Conservation (phyloP, 2,888 invertebrate species). For the Clistopyga incitator region DNA sequence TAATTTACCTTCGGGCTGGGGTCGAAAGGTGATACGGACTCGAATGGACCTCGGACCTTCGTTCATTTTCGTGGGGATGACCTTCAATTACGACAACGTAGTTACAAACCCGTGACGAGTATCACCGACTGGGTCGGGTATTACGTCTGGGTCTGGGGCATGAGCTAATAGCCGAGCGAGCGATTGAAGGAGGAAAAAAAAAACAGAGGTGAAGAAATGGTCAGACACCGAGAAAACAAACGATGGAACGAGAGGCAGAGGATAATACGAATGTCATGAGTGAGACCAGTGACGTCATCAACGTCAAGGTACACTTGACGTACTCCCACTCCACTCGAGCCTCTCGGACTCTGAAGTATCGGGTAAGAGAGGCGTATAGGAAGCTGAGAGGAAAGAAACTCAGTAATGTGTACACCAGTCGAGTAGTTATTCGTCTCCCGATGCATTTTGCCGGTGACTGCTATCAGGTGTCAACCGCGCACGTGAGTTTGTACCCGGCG, state of each 20-base stretch:
- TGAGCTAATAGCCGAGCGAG: slow-evolving; percentile 43
- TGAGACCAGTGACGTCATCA: slow-evolving; percentile 57
- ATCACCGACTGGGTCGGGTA: slow-evolving; percentile 3
- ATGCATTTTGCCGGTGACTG: slow-evolving; percentile 16
- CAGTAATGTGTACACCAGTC: slow-evolving; percentile 36
- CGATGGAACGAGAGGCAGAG: slow-evolving; percentile 21
- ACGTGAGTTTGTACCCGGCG: not conserved
- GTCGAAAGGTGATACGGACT: slow-evolving; percentile 20
- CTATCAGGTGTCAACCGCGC: not conserved
- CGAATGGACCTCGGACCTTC: slow-evolving; percentile 35
- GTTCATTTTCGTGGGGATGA: slow-evolving; percentile 47
- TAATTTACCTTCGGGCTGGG: slow-evolving; percentile 16
- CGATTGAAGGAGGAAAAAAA: slow-evolving; percentile 23
- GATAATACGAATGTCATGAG: slow-evolving; percentile 59
- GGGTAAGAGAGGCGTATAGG: slow-evolving; percentile 24
- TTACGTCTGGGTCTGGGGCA: slow-evolving; percentile 31
- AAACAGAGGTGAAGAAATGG: not conserved
- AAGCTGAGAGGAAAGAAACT: slow-evolving; percentile 46
- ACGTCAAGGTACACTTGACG: slow-evolving; percentile 47
- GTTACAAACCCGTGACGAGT: slow-evolving; percentile 54
- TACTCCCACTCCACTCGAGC: slow-evolving; percentile 50
- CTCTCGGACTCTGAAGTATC: slow-evolving; percentile 42
- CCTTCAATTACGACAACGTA: slow-evolving; percentile 40
- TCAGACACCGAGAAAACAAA: slow-evolving; percentile 21
- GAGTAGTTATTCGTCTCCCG: slow-evolving; percentile 47